These are phyloP conservation scores for Hylia prasina DNA, from an alignment of 2,113 vertebrate genomes.

Conservation along the genomic window DNA sequence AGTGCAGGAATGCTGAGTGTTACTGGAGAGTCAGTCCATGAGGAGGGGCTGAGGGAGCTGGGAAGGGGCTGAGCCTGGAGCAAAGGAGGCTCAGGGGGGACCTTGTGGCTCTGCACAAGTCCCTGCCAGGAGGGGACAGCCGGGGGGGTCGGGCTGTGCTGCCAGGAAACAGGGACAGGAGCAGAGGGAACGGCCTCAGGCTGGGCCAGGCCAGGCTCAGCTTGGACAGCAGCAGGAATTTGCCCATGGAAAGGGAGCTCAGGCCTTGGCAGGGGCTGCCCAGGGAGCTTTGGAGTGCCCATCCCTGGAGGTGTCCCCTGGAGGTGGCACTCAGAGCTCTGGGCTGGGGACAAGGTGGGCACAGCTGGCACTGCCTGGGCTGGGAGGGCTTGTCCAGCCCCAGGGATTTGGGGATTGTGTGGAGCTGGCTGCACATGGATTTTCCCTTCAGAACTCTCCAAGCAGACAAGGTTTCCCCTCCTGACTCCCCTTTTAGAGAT, in stretches of 20 bases:
- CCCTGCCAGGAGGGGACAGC: background rate
- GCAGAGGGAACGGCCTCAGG: background rate
- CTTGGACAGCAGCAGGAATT: background rate
- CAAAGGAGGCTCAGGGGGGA: background rate
- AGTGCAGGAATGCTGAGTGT: background rate
- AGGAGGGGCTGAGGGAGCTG: background rate
- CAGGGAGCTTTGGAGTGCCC: too few relatives aligned
- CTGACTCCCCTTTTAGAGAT: background rate
- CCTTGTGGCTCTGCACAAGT: background rate
- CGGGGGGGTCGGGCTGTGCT: background rate
- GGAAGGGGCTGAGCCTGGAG: background rate
- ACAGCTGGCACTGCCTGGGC: fast-evolving
- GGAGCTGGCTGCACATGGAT: background rate
- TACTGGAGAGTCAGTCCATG: too few relatives aligned
- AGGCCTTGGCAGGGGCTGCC: background rate
- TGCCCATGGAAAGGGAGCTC: background rate
- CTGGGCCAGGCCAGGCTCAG: background rate
- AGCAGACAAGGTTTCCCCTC: background rate
- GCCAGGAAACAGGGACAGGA: background rate
- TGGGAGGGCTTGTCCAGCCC: background rate
- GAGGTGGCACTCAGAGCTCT: too few relatives aligned
- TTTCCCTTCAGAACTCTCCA: background rate
- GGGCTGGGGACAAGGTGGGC: background rate
- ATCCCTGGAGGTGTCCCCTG: too few relatives aligned
- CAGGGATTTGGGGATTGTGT: fast-evolving